phyloP scores from a whole-genome alignment of 2,113 vertebrate species.

The Ptilonorhynchus violaceus region DNA sequence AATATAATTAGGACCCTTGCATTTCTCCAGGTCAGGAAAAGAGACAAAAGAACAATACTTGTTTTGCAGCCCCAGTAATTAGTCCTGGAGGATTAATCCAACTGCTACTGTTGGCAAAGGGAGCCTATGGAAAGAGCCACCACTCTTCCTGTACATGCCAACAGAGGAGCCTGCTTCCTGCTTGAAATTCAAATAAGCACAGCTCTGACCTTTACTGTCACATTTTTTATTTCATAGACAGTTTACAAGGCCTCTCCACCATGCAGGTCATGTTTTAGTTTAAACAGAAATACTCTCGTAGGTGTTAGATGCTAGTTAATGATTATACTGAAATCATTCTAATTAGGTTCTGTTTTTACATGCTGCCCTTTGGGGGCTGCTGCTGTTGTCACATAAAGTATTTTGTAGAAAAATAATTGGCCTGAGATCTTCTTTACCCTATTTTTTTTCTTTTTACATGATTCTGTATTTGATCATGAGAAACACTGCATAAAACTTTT shows the following conservation, averaged over 20 bases:
- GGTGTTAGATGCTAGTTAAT: constrained; percentile 84
- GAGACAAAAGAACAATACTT: constrained; percentile 66
- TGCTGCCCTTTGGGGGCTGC: constrained; percentile 76
- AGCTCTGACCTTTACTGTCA: constrained; percentile 82
- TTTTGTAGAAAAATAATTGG: constrained; percentile 83
- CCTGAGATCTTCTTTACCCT: constrained; percentile 58
- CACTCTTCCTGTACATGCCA: not conserved
- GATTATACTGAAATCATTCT: constrained; percentile 83
- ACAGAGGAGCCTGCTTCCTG: constrained; percentile 59
- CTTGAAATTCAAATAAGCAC: constrained; percentile 82
- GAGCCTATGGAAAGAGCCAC: constrained; percentile 40
- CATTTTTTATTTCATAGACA: constrained; percentile 79
- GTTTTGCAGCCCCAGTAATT: constrained; percentile 79
- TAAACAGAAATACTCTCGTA: constrained; percentile 82
- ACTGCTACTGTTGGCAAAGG: constrained; percentile 65
- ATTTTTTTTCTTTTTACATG: not conserved
- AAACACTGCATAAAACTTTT: constrained; percentile 3
- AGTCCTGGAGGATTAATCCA: constrained; percentile 78
- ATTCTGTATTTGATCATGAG: constrained; percentile 49
- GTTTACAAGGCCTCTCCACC: constrained; percentile 82
- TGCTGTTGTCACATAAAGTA: constrained; percentile 77
- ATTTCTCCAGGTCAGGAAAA: constrained; percentile 36
- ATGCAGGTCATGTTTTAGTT: constrained; percentile 85
- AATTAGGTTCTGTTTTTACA: constrained; percentile 83
- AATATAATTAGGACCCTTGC: constrained; percentile 54